These are phyloP conservation scores for Bothrops jararaca DNA, from an alignment of 2,113 vertebrate genomes.

Conservation along the genomic window DNA sequence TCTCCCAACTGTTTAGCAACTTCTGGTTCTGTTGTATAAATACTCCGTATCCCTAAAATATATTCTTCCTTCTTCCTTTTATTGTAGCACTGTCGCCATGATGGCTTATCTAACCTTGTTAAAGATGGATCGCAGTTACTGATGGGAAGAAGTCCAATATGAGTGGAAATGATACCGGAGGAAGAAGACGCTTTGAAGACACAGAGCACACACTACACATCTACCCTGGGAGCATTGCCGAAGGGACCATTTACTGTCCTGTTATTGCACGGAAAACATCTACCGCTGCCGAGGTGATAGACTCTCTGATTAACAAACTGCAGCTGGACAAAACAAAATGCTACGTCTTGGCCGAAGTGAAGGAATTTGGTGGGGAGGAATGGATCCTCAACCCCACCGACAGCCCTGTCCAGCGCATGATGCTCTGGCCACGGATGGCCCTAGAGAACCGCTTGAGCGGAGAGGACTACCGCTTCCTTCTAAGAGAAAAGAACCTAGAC, in stretches of 20 bases:
- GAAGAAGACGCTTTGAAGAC: conserved; percentile 95
- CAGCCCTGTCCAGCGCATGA: conserved; percentile 96
- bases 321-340: conserved; percentile 90
- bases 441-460: conserved; percentile 88
- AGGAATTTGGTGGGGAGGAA: conserved; percentile 97
- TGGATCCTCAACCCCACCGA: conserved; percentile 98
- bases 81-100: conserved; percentile 78
- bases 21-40: background rate
- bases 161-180: conserved; percentile 93
- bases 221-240: conserved; percentile 90
- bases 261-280: conserved; percentile 88
- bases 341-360: conserved; percentile 94
- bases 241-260: conserved; percentile 96
- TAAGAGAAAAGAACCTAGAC: conserved; percentile 94
- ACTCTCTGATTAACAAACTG: conserved; percentile 84
- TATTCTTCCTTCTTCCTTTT: background rate
- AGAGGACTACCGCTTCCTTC: conserved; percentile 94
- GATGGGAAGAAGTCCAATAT: conserved; percentile 93
- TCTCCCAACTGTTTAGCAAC: background rate
- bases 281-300: conserved; percentile 93
- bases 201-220: conserved; percentile 90
- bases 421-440: conserved; percentile 96
- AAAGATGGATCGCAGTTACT: conserved; percentile 77
- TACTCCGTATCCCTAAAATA: fast-evolving
- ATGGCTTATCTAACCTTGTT: conserved; percentile 60